Base-by-base conservation (phyloP, 2,888 invertebrate genomes). In the Euzophera pinguis region DNA sequence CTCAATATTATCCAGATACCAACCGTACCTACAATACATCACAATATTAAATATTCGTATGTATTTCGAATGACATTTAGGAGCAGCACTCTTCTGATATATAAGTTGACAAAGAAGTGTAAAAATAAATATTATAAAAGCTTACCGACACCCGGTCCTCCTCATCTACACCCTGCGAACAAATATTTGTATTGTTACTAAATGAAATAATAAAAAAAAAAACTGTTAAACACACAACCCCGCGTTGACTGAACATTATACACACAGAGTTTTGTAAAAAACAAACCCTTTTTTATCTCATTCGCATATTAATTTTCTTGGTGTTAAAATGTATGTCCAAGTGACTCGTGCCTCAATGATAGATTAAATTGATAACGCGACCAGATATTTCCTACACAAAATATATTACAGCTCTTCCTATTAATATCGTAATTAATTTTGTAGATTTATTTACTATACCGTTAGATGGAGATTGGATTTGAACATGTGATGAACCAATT, bases 71-170 rank as follows among this genome's bases (percentile, higher is more conserved):
- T 45, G 34, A n/a, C 45, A 45, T 32, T 45, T 32, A 14, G 37
- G 12, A 22, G 22, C 45, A 35, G 6, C 1, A 22, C 22, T 22
- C 2, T 2, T 22, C 2, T 22, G 5, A 3, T 22, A 3, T 22
- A 22, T 47, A 10, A 35, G n/a, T n/a, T 10, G 22, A 47, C n/a
- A 37, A 39, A 39, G 10, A 12, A 14, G 16, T 39, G 39, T 39
- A 49, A 39, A n/a, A 42, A 12, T 50, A 14, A 27, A 39, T 47
- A 17, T 22, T n/a, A n/a, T n/a, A 22, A 65, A 68, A 80, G 93
- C 94, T 94, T 88, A 95, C 95, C 84, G 94, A 94, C 70, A 92
- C 93, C 74, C 94, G 91, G 81, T 95, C 95, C 77, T 95, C 95
- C 73, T 95, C 95, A 69, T 94, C 94, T 62, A 91, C 88, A 65